Conservation (phyloP, 1,140 invertebrate species). For the Stenopsyche tienmushanensis region DNA sequence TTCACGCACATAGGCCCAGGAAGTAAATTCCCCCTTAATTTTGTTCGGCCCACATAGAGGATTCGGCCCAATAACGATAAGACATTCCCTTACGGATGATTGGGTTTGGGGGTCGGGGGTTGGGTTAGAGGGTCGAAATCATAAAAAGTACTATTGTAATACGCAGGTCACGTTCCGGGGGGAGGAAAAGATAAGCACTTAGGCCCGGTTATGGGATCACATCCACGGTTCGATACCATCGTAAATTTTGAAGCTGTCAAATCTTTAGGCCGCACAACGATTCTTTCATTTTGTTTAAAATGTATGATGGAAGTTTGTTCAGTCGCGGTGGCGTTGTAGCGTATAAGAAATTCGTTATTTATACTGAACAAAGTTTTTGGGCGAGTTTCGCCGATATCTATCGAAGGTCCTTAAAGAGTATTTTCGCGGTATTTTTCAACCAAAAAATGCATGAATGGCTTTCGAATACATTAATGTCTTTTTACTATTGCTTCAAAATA, state of each 20-base stretch:
- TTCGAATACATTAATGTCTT: too few species aligned
- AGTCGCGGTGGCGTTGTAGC: neutral
- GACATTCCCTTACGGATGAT: conserved; percentile 27
- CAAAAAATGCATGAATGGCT: too few species aligned
- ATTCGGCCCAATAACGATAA: conserved; percentile 20
- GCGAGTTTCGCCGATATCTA: too few species aligned
- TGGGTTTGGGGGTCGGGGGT: conserved; percentile 14
- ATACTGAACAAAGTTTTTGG: too few species aligned
- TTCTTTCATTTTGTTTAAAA: too few species aligned
- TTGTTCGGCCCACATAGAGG: conserved; percentile 6
- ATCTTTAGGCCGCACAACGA: too few species aligned
- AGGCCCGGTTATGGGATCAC: conserved; percentile 11
- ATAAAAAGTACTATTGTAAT: conserved; percentile 27
- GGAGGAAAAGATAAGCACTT: conserved; percentile 21
- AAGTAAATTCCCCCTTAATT: conserved; percentile 18
- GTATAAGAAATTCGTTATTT: too few species aligned
- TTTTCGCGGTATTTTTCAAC: too few species aligned
- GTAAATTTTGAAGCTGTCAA: conserved; percentile 11
- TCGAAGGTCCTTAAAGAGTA: too few species aligned
- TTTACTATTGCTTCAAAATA: too few species aligned
- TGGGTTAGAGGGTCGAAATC: conserved; percentile 15
- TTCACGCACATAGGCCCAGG: neutral
- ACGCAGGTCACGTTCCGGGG: conserved; percentile 17
- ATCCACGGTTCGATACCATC: conserved; percentile 13
- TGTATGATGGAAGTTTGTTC: neutral